A percentile compares a stretch with the other conserved stretches of the same genome.
Conservation (phyloP, 2,888 invertebrate species). For the Tenthredo distinguenda region DNA sequence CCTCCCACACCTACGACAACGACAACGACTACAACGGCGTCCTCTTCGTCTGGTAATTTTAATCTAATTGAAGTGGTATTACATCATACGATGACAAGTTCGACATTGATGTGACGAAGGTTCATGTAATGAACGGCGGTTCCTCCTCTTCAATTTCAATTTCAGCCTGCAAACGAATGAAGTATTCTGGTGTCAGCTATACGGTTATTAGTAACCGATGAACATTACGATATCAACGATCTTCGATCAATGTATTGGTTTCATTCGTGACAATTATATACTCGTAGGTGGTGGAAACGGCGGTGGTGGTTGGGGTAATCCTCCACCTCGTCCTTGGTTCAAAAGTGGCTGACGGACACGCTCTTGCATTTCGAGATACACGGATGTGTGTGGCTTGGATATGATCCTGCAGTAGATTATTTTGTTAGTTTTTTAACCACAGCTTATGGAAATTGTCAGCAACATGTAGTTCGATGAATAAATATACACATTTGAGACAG, state of each 20-base stretch:
- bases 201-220: not conserved
- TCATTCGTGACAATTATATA: not conserved
- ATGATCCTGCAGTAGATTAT: not conserved
- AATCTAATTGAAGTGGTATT: not conserved
- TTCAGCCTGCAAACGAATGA: not conserved
- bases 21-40: not conserved
- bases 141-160: not conserved
- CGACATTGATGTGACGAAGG: not conserved
- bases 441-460: not conserved
- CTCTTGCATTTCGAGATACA: not conserved
- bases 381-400: not conserved
- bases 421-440: not conserved
- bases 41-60: constrained; percentile 5
- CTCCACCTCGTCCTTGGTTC: not conserved
- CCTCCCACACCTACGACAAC: not conserved
- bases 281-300: not conserved
- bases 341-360: not conserved
- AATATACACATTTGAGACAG: not conserved
- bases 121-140: not conserved
- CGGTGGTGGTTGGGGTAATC: constrained; percentile 1
- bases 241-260: not conserved
- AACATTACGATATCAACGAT: not conserved
- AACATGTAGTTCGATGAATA: not conserved
- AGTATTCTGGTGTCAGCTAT: not conserved
- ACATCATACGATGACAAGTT: not conserved